Conservation (phyloP, 2,113 vertebrate genomes). For the Catharus bicknelli region DNA sequence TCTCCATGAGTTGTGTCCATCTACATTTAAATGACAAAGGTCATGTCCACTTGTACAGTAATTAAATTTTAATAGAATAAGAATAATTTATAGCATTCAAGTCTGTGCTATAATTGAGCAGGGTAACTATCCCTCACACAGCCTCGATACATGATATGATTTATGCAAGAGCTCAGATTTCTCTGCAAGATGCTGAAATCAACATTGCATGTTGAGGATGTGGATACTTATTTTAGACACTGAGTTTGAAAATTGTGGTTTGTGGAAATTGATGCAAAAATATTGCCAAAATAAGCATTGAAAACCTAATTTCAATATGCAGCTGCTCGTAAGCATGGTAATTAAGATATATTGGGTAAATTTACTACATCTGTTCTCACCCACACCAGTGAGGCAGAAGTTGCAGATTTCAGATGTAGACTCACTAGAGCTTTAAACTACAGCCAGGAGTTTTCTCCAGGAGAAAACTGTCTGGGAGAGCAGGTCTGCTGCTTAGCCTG, state of each 20-base stretch:
- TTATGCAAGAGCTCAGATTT: constrained; percentile 19
- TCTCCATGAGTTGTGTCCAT: neutral
- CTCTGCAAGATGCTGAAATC: constrained; percentile 44
- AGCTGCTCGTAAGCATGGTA: constrained; percentile 48
- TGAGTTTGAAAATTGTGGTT: constrained; percentile 34
- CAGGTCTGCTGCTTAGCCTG: neutral
- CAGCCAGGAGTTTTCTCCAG: neutral
- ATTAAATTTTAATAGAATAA: constrained; percentile 17
- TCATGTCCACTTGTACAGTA: neutral
- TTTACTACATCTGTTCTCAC: constrained; percentile 36
- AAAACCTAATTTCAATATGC: constrained; percentile 42
- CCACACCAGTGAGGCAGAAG: neutral
- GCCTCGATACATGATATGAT: neutral
- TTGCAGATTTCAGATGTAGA: constrained; percentile 16
- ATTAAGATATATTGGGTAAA: constrained; percentile 46
- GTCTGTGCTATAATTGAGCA: neutral
- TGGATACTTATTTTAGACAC: constrained; percentile 29
- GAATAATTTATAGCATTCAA: neutral
- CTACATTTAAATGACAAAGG: neutral
- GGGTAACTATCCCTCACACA: neutral
- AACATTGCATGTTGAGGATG: neutral
- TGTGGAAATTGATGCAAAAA: constrained; percentile 53
- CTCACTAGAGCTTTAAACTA: constrained; percentile 24
- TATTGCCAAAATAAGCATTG: constrained; percentile 63
- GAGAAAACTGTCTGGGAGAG: neutral